Evolutionary conservation across 2,797 vertebrate genomes (phyloP), one percentile per base, ranked within the genome.

Genomic region (Allobates femoralis): DNA sequence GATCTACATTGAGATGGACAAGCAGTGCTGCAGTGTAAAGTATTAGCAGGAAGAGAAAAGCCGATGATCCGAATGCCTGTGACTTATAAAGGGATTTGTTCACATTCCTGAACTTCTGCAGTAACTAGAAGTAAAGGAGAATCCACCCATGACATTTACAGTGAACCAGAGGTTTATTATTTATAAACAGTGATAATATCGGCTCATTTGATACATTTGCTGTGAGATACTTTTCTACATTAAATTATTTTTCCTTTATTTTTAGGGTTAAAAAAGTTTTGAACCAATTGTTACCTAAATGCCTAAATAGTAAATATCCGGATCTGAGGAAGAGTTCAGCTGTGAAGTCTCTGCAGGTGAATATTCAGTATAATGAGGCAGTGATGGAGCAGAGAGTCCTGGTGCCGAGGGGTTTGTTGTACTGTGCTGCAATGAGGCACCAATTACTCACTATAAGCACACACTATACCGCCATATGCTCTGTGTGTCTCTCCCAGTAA

Each of bases 301-400:
- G 97, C 93, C 91, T 98, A 19, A 79, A 88, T 51, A 94, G 95
- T 85, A 95, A 93, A 50, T 90, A 97, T 23, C 98, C 98, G 53
- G 95, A 92, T 75, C 19, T 93, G 86, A 94, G 93, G 90, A 97
- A 97, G 91, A 99, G 97, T 89, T 90, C 84, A 1, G 96, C 92
- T 84, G 92, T 96, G 75, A 95, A 92, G 90, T 92, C 96, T 0
- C 91, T 99, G 8, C 90, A 97, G 97, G 98, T 99, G 96, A 95
- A 1, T 84, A 14, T 15, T 64, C 26, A 14, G 26, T 28, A 1
- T 60, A 56, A 26, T 60, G 2, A 16, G 5, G 8, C 28, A 16
- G n/a, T n/a, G n/a, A n/a, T n/a, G n/a, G n/a, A n/a, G 30, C 4
- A 32, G 28, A 19, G 18, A 5, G 28, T 14, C 30, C 18, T 19